Evolutionary conservation across 2,113 vertebrate species (phyloP).

Genomic region (Pomatostomus ruficeps): DNA sequence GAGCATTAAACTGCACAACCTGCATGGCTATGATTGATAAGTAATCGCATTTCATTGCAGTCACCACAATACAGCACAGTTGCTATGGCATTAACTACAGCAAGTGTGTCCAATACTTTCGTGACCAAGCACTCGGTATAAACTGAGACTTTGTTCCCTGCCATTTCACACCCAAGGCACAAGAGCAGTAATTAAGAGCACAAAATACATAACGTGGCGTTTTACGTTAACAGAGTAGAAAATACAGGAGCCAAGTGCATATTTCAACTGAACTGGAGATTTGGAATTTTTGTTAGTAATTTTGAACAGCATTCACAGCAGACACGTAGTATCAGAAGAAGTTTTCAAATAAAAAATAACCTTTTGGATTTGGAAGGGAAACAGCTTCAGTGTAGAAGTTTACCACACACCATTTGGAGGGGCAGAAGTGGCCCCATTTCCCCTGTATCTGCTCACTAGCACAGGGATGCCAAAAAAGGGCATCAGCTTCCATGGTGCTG

Average conservation of each 20-base stretch:
- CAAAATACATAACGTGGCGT: background rate
- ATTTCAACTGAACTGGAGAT: background rate
- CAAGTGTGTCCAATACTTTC: background rate
- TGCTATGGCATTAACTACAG: background rate
- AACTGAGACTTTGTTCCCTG: conserved; percentile 13
- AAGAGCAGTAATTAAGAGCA: background rate
- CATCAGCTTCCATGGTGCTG: background rate
- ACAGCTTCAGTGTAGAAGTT: background rate
- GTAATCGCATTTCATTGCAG: background rate
- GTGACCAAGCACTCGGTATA: background rate
- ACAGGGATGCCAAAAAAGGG: conserved; percentile 41
- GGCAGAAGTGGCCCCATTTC: background rate
- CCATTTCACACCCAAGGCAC: background rate
- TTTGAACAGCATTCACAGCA: background rate
- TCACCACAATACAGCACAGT: background rate
- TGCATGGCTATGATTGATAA: background rate
- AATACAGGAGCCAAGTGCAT: background rate
- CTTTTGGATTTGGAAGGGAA: background rate
- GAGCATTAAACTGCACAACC: background rate
- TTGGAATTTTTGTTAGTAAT: background rate
- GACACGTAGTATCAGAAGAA: background rate
- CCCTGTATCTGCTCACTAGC: background rate
- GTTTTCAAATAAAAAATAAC: background rate
- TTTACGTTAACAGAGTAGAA: background rate
- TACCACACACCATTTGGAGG: background rate